A percentile compares a stretch with the other conserved stretches of the same genome.
These are phyloP conservation scores for Etheostoma spectabile DNA, from an alignment of 2,113 vertebrate species.

Conservation along the genomic window DNA sequence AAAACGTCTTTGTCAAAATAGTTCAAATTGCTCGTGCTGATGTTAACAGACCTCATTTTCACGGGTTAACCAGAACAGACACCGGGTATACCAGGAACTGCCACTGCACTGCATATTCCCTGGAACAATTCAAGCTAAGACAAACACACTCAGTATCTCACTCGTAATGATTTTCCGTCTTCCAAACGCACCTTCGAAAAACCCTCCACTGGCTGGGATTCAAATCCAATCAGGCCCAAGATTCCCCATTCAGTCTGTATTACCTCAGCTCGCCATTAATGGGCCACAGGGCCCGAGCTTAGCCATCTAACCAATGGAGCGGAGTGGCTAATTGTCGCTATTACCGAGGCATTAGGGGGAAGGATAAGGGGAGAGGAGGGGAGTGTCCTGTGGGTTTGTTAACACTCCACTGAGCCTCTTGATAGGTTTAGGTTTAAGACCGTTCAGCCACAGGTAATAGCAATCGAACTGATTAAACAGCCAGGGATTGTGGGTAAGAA, in stretches of 20 bases:
- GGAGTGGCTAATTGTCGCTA: conserved; percentile 66
- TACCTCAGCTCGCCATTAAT: conserved; percentile 51
- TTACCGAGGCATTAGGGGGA: conserved; percentile 59
- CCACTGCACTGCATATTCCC: not conserved
- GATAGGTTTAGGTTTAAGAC: conserved; percentile 48
- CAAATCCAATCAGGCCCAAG: conserved; percentile 53
- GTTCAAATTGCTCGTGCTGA: not conserved
- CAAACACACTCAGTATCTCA: conserved; percentile 6
- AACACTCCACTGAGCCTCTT: conserved; percentile 53
- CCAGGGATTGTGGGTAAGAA: not conserved
- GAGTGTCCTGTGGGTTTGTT: conserved; percentile 46
- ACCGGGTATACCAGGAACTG: not conserved
- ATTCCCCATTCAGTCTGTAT: conserved; percentile 36
- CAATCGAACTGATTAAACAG: conserved; percentile 44
- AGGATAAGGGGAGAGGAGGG: not conserved
- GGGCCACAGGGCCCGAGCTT: conserved; percentile 40
- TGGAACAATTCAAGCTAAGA: conserved; percentile 10
- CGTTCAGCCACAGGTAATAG: conserved; percentile 41
- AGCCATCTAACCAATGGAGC: conserved; percentile 47
- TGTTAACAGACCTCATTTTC: accelerated
- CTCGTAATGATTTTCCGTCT: conserved; percentile 12
- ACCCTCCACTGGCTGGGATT: conserved; percentile 31
- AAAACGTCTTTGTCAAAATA: not conserved
- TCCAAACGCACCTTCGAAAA: not conserved
- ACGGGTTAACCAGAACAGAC: not conserved